Evolutionary conservation across 2,113 vertebrate species (phyloP), one percentile per base, ranked within the genome.

Genomic region (Brachypodius melanocephalos): DNA sequence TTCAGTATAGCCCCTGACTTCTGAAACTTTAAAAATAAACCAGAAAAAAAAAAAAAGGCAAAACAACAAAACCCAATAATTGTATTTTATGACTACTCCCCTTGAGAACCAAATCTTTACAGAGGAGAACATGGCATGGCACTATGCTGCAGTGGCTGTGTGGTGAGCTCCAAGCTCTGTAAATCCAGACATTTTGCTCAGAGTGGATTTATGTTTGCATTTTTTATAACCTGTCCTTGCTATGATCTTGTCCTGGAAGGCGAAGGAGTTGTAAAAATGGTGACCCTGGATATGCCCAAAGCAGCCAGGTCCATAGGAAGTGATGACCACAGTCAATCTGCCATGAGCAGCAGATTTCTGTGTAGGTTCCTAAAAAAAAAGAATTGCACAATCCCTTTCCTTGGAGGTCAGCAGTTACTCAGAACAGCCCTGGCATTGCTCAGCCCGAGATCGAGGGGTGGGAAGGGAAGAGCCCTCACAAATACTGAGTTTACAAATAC

Each of bases 401-500:
- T 54, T 25, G 42, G 61, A 85, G 54, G 57, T 26, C 22, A 85
- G 49, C 17, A 58, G 52, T 94, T 82, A 93, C 71, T 95, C 93
- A 95, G 65, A 92, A 91, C 29, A 75, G 46, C 48, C 76, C 68
- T 45, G 43, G 10, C 79, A 57, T 91, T 82, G 94, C 93, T 96
- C 96, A 97, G 89, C 42, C 57, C 1, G 51, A 92, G 85, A 90
- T 40, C 3, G 6, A 92, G 59, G 79, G 89, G 72, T 80, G 55
- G n/a, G 66, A 95, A 86, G 38, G 79, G 63, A 92, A 92, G 79
- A 94, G 38, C 29, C 92, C 78, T 95, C 84, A 66, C 73, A 91
- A 93, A 95, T 96, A 92, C 74, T 19, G 91, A 92, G 87, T 95
- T 91, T 95, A 95, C 87, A 95, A 95, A 94, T 94, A 95, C 34